phyloP scores from a whole-genome alignment of 2,113 vertebrate species.

The Lucifuga dentata region DNA sequence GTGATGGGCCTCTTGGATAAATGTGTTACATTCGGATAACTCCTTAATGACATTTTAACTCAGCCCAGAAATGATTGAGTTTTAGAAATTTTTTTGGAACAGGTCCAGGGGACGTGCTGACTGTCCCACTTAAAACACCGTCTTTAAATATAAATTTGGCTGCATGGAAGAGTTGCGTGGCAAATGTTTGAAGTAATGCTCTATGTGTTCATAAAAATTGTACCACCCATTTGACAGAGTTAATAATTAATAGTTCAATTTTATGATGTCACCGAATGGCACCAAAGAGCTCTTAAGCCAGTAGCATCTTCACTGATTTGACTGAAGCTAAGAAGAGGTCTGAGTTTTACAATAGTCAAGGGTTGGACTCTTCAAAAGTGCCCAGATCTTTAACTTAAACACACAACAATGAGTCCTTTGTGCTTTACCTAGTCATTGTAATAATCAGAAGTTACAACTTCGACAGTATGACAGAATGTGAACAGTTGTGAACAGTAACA shows the following conservation, averaged over 20 bases:
- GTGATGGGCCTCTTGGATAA: slow-evolving; percentile 7
- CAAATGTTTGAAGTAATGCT: slow-evolving; percentile 63
- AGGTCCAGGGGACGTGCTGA: slow-evolving; percentile 54
- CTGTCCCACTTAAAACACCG: slow-evolving; percentile 56
- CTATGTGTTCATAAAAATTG: slow-evolving; percentile 77
- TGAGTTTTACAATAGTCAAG: slow-evolving; percentile 6
- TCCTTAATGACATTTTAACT: slow-evolving; percentile 55
- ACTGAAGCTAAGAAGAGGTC: neutral
- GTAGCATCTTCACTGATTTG: slow-evolving; percentile 42
- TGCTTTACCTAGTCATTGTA: neutral
- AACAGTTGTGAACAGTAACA: no score
- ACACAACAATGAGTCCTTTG: neutral
- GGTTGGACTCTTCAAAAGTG: no score
- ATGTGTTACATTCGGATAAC: slow-evolving; percentile 44
- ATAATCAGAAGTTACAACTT: neutral
- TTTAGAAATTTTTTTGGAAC: slow-evolving; percentile 57
- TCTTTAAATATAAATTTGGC: slow-evolving; percentile 75
- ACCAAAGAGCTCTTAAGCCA: slow-evolving; percentile 36
- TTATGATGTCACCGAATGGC: slow-evolving; percentile 62
- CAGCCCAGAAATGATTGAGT: slow-evolving; percentile 47
- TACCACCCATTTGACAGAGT: slow-evolving; percentile 77
- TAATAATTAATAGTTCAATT: slow-evolving; percentile 77
- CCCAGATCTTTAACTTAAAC: neutral
- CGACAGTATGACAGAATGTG: no score
- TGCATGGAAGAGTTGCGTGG: slow-evolving; percentile 61